Evolutionary conservation across 35 echinoderm and acorn worm species (phyloP), one percentile per base, ranked within the genome.

Genomic region (Heliocidaris erythrogramma): DNA sequence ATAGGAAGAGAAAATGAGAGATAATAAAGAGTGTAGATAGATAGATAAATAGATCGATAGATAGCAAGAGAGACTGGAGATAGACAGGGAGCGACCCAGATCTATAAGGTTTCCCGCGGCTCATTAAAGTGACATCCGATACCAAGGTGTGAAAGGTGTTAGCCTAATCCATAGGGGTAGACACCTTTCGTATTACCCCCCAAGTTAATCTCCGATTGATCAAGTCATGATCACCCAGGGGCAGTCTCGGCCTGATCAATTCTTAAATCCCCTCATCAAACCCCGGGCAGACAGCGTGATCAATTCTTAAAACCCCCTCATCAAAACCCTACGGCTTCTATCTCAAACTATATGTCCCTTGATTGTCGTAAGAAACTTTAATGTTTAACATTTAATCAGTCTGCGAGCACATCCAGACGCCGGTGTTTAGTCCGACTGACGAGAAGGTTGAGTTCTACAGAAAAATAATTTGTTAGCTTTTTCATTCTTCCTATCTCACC

Each of bases 81-180:
- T 78, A n/a, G 65, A 78, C 65, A 78, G 6, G 7, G 65, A 56
- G 6, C 27, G 65, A 56, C 52, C 52, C 52, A 78, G 17, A 78
- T 78, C 65, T 78, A n/a, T n/a, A 21, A 24, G 65, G 8, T 78
- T 78, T 27, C 65, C 18, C 65, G 65, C 65, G 65, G 65, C 65
- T 78, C 65, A 78, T 78, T 78, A 78, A 78, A 78, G 65, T 78
- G 65, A 18, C 65, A 78, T 78, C 65, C n/a, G 65, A 78, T 78
- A 78, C 7, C 14, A 29, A 27, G 17, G 65, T 21, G 14, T 5
- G 4, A 7, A 78, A 78, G 65, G 65, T 78, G 65, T 78, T 78
- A 78, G 65, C 65, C 17, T 78, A 78, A 78, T 78, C 65, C 65
- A 78, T 27, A n/a, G 65, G 59, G 65, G 65, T 6, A n/a, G 7